Evolutionary conservation across 2,888 invertebrate species (phyloP), one percentile per base, ranked within the genome.

Genomic region (Sinopyrophorus schimmeli): DNA sequence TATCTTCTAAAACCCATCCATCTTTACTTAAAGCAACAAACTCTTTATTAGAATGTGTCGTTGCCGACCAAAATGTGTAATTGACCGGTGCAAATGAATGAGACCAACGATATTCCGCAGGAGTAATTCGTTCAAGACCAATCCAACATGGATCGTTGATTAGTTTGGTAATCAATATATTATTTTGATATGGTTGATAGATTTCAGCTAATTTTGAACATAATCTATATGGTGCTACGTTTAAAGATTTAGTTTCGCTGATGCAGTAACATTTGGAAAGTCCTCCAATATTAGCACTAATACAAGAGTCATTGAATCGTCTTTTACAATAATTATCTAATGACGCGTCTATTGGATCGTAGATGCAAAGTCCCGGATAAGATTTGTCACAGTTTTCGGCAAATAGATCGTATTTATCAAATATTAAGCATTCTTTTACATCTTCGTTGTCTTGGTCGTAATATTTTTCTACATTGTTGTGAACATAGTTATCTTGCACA

Each of bases 161-260:
- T n/a, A 37, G 15, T 5, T 28, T 11, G 5, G 12, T 24, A 26
- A 21, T 12, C 6, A 44, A 9, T 7, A 44, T n/a, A 6, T 3
- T 5, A 5, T 39, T 47, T 39, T 39, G 23, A 17, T 31, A 38
- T 12, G 47, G 47, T 10, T 31, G 10, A 39, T 2, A 5, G 3
- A 32, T 11, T 21, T 39, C 39, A 6, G 31, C 32, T 7, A 47
- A 31, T 24, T 38, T 47, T 1, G 11, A 9, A 20, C 47, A 47
- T 9, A 31, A 39, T 3, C 1, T 17, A 16, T 20, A 11, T 24
- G 11, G 15, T 5, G 18, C 7, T 3, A 6, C 2, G 2, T 20
- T 7, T 10, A 20, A 5, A 9, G 2, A 4, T 11, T 32, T 6
- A 6, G 11, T 6, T 5, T 10, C 17, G n/a, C n/a, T 28, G 28